phyloP scores from a whole-genome alignment of 2,888 invertebrate genomes.

The Adineta ricciae region DNA sequence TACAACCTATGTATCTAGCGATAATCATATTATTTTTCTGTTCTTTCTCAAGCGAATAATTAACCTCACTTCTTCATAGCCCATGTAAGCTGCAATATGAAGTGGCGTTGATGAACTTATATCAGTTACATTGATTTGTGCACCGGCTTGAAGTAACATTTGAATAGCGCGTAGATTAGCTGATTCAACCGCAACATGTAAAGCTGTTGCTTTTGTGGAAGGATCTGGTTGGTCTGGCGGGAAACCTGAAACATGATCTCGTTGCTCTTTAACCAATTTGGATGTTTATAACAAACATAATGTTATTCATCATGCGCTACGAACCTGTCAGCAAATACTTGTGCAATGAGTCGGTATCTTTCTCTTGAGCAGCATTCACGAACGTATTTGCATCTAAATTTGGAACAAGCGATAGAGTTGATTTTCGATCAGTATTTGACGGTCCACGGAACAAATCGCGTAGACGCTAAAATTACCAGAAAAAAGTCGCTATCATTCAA shows the following conservation, averaged over 20 bases:
- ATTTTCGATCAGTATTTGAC: not conserved
- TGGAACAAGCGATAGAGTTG: not conserved
- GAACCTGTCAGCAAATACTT: not conserved
- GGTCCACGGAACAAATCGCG: not conserved
- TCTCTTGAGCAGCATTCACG: not conserved
- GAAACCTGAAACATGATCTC: not conserved
- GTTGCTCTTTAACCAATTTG: too few species aligned
- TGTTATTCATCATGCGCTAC: not conserved
- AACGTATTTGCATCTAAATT: not conserved
- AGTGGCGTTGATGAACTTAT: not conserved
- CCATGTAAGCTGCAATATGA: constrained; percentile 5
- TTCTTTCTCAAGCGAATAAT: not conserved
- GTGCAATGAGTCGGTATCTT: not conserved
- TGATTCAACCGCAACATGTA: not conserved
- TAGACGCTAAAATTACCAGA: not conserved
- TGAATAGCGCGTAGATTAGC: not conserved
- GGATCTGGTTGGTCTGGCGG: not conserved
- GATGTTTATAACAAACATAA: too few species aligned
- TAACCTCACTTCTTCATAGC: not conserved
- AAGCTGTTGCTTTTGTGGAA: not conserved
- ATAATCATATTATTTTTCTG: not conserved
- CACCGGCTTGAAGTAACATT: not conserved
- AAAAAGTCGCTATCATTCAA: not conserved
- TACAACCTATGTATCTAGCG: constrained; percentile 6
- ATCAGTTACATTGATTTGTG: not conserved